A percentile compares a stretch with the other conserved stretches of the same genome.
Evolutionary conservation across 2,888 invertebrate genomes (phyloP).

Genomic region (Eupithecia tripunctaria): DNA sequence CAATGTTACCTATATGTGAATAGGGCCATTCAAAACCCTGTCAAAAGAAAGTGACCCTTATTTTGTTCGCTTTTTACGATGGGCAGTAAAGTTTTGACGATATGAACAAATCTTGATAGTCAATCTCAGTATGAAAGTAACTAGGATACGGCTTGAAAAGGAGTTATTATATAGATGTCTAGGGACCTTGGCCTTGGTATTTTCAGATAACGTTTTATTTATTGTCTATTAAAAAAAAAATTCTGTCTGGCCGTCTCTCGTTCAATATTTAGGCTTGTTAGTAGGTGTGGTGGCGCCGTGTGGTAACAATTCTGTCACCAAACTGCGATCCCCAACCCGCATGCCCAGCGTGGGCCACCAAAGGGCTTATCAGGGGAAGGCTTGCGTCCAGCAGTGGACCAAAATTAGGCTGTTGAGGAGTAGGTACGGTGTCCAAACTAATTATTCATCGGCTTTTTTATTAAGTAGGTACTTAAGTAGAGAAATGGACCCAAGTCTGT

Average conservation of each 20-base stretch:
- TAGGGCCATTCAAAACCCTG: not conserved
- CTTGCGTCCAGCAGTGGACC: too few species aligned
- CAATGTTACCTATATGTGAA: conserved; percentile 4
- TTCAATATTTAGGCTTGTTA: too few species aligned
- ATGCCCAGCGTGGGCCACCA: too few species aligned
- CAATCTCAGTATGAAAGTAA: conserved; percentile 14
- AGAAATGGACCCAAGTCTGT: too few species aligned
- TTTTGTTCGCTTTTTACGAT: conserved; percentile 26
- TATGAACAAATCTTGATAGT: conserved; percentile 25
- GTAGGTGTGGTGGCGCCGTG: too few species aligned
- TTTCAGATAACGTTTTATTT: not conserved
- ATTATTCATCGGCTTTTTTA: too few species aligned
- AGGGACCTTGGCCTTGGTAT: not conserved
- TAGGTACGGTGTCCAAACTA: too few species aligned
- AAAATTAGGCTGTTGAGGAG: too few species aligned
- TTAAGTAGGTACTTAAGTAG: too few species aligned
- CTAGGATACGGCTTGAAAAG: conserved; percentile 7
- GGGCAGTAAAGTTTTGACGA: conserved; percentile 26
- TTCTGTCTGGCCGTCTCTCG: not conserved
- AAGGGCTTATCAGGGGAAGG: too few species aligned
- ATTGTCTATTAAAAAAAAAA: not conserved
- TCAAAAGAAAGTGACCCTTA: conserved; percentile 20
- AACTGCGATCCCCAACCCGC: too few species aligned
- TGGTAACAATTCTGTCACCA: too few species aligned
- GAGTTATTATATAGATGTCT: not conserved